Conservation (phyloP, 2,797 vertebrate genomes). For the Phylloscopus collybita region DNA sequence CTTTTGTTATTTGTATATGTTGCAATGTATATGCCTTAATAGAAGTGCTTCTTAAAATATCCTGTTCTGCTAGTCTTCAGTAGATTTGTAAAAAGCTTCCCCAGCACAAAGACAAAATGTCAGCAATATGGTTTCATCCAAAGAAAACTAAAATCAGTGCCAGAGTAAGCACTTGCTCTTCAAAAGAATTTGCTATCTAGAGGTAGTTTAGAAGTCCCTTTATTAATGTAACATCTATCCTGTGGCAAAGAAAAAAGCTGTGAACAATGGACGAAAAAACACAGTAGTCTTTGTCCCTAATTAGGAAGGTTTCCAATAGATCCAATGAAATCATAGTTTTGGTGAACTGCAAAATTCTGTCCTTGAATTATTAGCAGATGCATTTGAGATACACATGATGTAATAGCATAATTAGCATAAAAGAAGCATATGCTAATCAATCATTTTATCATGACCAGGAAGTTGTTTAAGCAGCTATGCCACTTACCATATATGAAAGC, state of each 20-base stretch:
- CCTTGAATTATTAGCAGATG: background rate
- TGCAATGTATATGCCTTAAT: background rate
- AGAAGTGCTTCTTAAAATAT: background rate
- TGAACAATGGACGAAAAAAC: background rate
- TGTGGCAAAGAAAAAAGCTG: background rate
- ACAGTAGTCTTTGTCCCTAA: background rate
- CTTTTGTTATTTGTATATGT: background rate
- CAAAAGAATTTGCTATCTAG: background rate
- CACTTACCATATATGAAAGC: background rate
- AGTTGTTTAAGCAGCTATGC: background rate
- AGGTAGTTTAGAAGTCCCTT: background rate
- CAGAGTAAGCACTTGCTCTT: background rate
- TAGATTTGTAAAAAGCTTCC: background rate
- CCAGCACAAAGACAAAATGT: background rate
- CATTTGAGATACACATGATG: background rate
- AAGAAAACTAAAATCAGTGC: background rate
- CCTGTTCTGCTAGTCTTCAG: background rate
- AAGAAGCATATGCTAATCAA: background rate
- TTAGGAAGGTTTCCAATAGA: background rate
- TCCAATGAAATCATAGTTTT: background rate
- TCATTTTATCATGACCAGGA: background rate
- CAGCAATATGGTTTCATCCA: background rate
- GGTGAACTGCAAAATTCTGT: background rate
- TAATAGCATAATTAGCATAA: background rate
- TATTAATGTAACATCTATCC: background rate